Conservation (phyloP, 2,888 invertebrate species). For the Diplazon laetatorius region DNA sequence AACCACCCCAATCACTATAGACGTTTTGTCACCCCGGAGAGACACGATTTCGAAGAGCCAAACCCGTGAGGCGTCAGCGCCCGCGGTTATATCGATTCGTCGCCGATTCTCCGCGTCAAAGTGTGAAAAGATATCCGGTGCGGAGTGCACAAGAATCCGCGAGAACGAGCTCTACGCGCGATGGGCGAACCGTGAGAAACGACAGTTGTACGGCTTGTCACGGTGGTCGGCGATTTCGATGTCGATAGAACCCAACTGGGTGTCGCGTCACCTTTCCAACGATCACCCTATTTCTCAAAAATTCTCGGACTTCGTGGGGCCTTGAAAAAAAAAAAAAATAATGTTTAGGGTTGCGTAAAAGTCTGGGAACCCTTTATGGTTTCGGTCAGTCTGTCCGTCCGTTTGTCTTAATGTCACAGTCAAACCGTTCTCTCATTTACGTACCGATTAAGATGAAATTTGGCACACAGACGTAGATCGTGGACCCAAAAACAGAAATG, state of each 20-base stretch:
- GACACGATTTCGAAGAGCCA: conserved; percentile 33
- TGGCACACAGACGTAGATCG: no score
- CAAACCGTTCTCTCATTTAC: no score
- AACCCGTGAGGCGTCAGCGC: conserved; percentile 19
- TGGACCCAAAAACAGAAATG: no score
- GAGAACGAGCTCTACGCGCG: conserved; percentile 64
- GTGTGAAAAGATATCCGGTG: conserved; percentile 63
- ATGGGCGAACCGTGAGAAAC: conserved; percentile 77
- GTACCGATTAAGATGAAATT: no score
- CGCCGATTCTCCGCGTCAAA: conserved; percentile 39
- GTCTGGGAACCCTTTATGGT: no score
- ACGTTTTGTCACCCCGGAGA: conserved; percentile 18
- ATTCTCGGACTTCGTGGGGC: conserved; percentile 20
- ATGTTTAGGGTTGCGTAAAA: no score
- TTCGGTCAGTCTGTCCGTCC: no score
- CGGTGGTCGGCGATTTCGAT: conserved; percentile 77
- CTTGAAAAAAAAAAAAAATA: neutral
- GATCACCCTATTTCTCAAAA: conserved; percentile 48
- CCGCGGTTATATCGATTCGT: conserved; percentile 55
- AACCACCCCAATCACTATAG: no score
- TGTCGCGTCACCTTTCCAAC: conserved; percentile 71
- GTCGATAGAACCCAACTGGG: conserved; percentile 75
- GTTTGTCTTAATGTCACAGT: no score
- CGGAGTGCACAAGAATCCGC: conserved; percentile 67
- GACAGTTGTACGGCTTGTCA: conserved; percentile 78